Conservation (phyloP, 2,888 invertebrate genomes). For the Drosophila stalkeri region DNA sequence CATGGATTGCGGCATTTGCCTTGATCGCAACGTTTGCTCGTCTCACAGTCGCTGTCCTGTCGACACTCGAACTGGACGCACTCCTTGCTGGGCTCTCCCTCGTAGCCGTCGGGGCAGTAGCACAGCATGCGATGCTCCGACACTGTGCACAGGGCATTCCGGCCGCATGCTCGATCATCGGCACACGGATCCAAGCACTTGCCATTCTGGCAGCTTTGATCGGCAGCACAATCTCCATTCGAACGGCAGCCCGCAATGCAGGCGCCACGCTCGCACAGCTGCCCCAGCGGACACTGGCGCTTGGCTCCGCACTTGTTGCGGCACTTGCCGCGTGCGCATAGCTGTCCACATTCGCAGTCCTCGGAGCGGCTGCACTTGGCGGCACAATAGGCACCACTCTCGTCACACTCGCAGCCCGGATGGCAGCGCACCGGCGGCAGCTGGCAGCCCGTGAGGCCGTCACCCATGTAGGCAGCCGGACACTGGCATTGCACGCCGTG, state of each 20-base stretch:
- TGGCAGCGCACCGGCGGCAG: conserved; percentile 90
- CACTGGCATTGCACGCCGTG: conserved; percentile 95
- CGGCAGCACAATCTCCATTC: conserved; percentile 91
- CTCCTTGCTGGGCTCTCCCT: conserved; percentile 91
- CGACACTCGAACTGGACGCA: conserved; percentile 92
- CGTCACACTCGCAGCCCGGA: conserved; percentile 92
- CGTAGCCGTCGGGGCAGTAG: conserved; percentile 93
- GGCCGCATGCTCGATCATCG: conserved; percentile 90
- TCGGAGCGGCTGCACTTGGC: conserved; percentile 88
- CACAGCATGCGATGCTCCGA: conserved; percentile 93
- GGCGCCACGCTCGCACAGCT: conserved; percentile 90
- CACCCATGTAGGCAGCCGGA: conserved; percentile 91
- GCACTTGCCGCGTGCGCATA: conserved; percentile 91
- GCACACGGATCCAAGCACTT: conserved; percentile 91
- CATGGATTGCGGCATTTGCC: conserved; percentile 94
- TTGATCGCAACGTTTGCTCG: conserved; percentile 90
- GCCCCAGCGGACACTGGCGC: conserved; percentile 90
- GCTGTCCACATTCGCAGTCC: conserved; percentile 93
- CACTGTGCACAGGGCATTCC: conserved; percentile 91
- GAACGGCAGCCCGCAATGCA: conserved; percentile 93
- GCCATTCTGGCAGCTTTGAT: conserved; percentile 90
- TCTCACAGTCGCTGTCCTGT: conserved; percentile 91
- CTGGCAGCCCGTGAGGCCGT: conserved; percentile 92
- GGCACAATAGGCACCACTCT: conserved; percentile 91
- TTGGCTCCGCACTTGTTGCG: conserved; percentile 89